phyloP scores from a whole-genome alignment of 2,113 vertebrate genomes.

The Gymnocephalus cernua region DNA sequence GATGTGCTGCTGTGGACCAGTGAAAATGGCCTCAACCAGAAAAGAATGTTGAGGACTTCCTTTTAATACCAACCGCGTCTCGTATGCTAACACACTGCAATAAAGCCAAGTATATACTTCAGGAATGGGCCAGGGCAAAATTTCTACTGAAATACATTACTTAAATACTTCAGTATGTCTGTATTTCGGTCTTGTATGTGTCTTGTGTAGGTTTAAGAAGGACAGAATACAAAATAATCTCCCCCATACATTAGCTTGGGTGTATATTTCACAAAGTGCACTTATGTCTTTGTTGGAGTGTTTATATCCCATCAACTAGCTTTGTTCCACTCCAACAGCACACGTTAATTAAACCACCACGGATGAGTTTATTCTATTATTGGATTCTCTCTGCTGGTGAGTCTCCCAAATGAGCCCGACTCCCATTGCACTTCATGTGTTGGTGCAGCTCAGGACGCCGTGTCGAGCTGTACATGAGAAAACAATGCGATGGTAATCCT shows the following conservation, averaged over 20 bases:
- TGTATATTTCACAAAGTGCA: constrained; percentile 23
- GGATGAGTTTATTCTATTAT: constrained; percentile 65
- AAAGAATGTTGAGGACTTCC: constrained; percentile 10
- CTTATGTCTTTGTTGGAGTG: constrained; percentile 44
- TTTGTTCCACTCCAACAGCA: constrained; percentile 66
- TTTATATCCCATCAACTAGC: constrained; percentile 55
- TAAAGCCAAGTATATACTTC: neutral
- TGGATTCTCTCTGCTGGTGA: constrained; percentile 37
- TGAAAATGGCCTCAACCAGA: constrained; percentile 41
- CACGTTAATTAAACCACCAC: constrained; percentile 67
- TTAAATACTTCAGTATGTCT: neutral
- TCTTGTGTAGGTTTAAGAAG: neutral
- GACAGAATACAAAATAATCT: neutral
- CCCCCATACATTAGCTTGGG: neutral
- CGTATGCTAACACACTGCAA: neutral
- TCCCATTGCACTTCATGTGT: constrained; percentile 27
- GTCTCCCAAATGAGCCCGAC: constrained; percentile 33
- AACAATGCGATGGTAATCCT: constrained; percentile 55
- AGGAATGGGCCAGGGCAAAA: too few relatives aligned
- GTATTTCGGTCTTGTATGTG: neutral
- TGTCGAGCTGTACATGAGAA: constrained; percentile 4
- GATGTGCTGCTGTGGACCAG: constrained; percentile 4
- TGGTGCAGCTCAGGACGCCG: neutral
- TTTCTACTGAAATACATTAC: neutral
- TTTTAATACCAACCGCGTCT: constrained; percentile 7